Evolutionary conservation across 37 sponge, comb jelly and placozoan species (phyloP), one percentile per base, ranked within the genome.

Genomic region (Bolinopsis microptera): DNA sequence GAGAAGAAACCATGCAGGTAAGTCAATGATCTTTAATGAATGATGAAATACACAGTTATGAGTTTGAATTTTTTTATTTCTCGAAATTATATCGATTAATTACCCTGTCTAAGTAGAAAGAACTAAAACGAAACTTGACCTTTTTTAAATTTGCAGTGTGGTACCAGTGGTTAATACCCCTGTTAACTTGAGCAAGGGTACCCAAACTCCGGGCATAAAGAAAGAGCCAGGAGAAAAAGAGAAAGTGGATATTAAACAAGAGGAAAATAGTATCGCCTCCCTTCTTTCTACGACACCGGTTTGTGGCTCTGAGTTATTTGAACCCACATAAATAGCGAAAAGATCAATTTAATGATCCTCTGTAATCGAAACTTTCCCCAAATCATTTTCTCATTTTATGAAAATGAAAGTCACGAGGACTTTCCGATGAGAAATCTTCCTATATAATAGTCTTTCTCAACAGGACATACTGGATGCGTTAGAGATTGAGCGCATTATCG

Each of bases 391-490:
- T n/a, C n/a, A n/a, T n/a, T n/a, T n/a, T n/a, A n/a, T n/a, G n/a
- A n/a, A n/a, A n/a, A n/a, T n/a, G n/a, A n/a, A n/a, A n/a, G n/a
- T n/a, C n/a, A n/a, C n/a, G n/a, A n/a, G n/a, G n/a, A n/a, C n/a
- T n/a, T n/a, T n/a, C n/a, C n/a, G n/a, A n/a, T n/a, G n/a, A n/a
- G n/a, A n/a, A n/a, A n/a, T n/a, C n/a, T n/a, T n/a, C n/a, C n/a
- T n/a, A n/a, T n/a, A 13, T 48, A 48, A 5, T 30, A 72, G 3
- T 28, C 36, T 9, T 32, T 32, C 36, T 36, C 37, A 2, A 33
- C 80, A 77, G 80, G 80, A 77, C 36, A 77, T 77, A 77, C 35
- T 77, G 36, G 80, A 77, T 18, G 33, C 80, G 1, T 1, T 18
- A 16, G 80, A 77, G 35, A 13, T 77, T 13, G 80, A 77, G 35